Percentiles rank a stretch among this genome's conserved stretches.
Evolutionary conservation across 2,797 vertebrate genomes (phyloP).

Genomic region (Anguilla obscura): DNA sequence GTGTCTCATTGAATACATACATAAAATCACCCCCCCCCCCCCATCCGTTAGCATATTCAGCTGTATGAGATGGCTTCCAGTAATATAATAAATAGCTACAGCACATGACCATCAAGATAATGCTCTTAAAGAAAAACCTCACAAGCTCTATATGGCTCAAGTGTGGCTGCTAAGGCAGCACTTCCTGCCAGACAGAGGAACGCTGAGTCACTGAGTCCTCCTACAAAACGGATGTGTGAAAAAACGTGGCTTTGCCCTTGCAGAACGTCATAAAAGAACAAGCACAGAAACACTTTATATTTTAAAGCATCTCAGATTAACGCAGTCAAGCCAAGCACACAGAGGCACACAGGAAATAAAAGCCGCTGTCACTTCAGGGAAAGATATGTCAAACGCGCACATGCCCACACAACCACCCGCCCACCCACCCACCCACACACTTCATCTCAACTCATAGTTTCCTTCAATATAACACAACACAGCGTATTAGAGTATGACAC

Average conservation of each 20-base stretch:
- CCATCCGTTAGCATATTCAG: background rate
- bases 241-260: background rate
- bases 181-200: background rate
- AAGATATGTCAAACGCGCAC: background rate
- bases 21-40: background rate
- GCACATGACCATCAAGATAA: background rate
- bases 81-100: background rate
- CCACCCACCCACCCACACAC: background rate
- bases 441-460: background rate
- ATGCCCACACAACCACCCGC: background rate
- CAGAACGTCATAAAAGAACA: background rate
- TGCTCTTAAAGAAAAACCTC: background rate
- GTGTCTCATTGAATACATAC: background rate
- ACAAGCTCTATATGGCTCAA: background rate
- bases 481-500: background rate
- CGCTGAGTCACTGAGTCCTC: background rate
- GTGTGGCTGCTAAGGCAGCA: background rate
- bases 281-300: background rate
- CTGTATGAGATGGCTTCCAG: background rate
- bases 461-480: background rate
- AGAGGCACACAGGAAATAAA: background rate
- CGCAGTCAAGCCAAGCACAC: background rate
- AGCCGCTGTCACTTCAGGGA: background rate
- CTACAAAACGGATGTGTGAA: background rate
- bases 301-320: background rate